Evolutionary conservation across 1,140 invertebrate genomes (phyloP).

Genomic region (Achroia grisella): DNA sequence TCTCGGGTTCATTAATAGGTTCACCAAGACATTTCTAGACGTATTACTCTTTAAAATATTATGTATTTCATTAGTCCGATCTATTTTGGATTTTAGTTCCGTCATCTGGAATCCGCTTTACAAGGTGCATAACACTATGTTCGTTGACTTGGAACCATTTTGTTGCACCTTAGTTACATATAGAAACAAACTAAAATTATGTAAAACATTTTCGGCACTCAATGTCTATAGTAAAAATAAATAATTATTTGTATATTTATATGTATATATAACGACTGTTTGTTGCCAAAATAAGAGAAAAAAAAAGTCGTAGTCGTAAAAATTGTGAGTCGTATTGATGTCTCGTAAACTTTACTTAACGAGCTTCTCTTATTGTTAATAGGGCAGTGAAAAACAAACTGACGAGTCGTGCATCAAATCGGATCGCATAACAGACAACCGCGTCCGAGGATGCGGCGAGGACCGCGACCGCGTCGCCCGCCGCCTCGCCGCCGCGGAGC

Average conservation of each 20-base stretch:
- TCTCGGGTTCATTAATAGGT: too few relatives aligned
- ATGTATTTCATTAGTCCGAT: too few relatives aligned
- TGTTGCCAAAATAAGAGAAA: too few relatives aligned
- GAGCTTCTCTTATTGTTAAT: neutral
- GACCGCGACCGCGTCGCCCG: constrained; percentile 8
- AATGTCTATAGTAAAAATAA: neutral
- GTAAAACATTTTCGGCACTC: too few relatives aligned
- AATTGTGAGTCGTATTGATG: neutral
- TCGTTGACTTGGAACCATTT: too few relatives aligned
- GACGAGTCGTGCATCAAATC: neutral
- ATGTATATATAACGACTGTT: neutral
- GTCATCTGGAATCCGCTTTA: too few relatives aligned
- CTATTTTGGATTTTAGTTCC: too few relatives aligned
- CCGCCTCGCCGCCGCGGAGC: constrained; percentile 23
- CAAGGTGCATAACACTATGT: too few relatives aligned
- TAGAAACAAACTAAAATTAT: too few relatives aligned
- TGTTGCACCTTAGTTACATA: too few relatives aligned
- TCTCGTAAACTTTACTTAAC: neutral
- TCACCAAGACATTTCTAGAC: too few relatives aligned
- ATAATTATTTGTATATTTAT: neutral
- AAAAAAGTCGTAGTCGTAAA: neutral
- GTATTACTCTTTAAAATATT: too few relatives aligned
- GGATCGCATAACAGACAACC: neutral
- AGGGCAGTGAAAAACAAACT: neutral
- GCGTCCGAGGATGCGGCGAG: neutral